These are phyloP conservation scores for Phengaris alcon DNA, from an alignment of 2,888 invertebrate species.

Conservation along the genomic window DNA sequence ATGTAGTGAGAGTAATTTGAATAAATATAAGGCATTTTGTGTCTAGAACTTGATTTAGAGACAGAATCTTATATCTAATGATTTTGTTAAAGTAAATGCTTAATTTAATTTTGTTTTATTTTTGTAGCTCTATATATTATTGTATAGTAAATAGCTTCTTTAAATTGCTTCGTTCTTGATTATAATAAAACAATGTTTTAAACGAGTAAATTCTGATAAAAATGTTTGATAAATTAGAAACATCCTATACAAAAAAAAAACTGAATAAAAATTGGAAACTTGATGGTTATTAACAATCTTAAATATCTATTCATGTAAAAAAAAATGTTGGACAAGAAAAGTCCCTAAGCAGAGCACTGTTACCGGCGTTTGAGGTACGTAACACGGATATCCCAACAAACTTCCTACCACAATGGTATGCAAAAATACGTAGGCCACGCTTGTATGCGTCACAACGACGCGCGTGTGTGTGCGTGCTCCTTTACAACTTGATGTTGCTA, in stretches of 20 bases:
- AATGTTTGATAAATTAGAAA: no score
- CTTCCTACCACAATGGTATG: constrained; percentile 58
- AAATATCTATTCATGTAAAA: neutral
- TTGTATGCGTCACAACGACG: constrained; percentile 44
- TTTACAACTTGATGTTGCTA: constrained; percentile 72
- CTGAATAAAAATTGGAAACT: no score
- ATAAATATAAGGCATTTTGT: neutral
- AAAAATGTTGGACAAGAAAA: neutral
- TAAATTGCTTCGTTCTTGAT: neutral
- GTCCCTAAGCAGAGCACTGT: constrained; percentile 4
- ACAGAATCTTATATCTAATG: neutral
- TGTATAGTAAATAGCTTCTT: neutral
- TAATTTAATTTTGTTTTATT: neutral
- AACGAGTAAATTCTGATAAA: neutral
- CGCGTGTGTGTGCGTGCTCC: constrained; percentile 47
- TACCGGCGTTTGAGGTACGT: constrained; percentile 31
- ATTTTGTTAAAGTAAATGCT: neutral
- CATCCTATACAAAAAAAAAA: no score
- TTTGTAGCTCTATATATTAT: neutral
- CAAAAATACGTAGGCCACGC: constrained; percentile 56
- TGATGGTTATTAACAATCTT: no score
- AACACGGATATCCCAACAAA: constrained; percentile 66
- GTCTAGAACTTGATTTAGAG: neutral
- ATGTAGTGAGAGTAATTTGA: constrained; percentile 33
- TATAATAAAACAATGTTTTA: neutral